Base-by-base conservation (phyloP, 2,888 invertebrate genomes). In the Rhodophaea formosa region DNA sequence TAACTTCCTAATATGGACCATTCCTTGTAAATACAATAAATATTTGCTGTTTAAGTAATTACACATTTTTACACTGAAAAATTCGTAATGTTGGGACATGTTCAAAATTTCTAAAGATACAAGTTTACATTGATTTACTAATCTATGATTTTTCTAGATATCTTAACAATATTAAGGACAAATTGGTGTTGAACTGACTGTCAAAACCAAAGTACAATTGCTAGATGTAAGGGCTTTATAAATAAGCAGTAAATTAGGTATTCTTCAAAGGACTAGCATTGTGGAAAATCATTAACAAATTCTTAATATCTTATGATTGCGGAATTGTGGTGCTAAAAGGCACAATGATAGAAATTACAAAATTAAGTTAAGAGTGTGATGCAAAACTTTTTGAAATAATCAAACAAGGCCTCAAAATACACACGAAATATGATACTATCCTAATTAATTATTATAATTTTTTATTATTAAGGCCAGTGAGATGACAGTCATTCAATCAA, bases 141-240 rank as follows among this genome's bases (percentile, higher is more conserved):
- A 49, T 16, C 17, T 45, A 45, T 17, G 8, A 45, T n/a, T 45
- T 17, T 45, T 17, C 45, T 45, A 39, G 39, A 3, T 30, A 49
- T 39, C 39, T 39, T 30, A 49, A 51, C 15, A 16, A 51, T 51
- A 15, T 51, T 35, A 51, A 51, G 15, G 32, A 51, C 51, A 51
- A 51, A 35, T 51, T 35, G 46, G 46, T 46, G 46, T 46, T 46
- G 12, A 46, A 44, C 43, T 15, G 14, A 44, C 43, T 15, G 29
- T 23, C 23, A 23, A 23, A 23, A 23, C n/a, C n/a, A 23, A 23
- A 23, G 23, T 23, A 23, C 2, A 23, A 3, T 23, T 23, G 23
- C 23, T 23, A 23, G 23, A 23, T 23, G 23, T 23, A 23, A 23
- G 23, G 23, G 23, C 23, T 3, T n/a, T 23, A 23, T 2, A 23